Percentiles rank a stretch among this genome's conserved stretches.
These are phyloP conservation scores for Caenorhabditis zanzibari DNA, from an alignment of 2,888 invertebrate species.

Conservation along the genomic window DNA sequence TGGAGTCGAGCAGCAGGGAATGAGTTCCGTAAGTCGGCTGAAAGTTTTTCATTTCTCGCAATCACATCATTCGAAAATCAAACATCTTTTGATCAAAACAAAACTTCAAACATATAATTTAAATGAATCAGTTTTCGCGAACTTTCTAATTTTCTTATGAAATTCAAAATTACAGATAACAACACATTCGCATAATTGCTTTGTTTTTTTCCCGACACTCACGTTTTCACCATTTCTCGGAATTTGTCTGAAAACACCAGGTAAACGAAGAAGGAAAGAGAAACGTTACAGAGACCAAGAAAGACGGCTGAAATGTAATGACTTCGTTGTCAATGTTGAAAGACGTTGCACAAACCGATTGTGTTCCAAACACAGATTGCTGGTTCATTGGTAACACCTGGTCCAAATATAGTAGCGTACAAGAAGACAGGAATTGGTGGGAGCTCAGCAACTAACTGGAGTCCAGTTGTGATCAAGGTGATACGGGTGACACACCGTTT, in stretches of 20 bases:
- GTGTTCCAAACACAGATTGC: conserved; percentile 71
- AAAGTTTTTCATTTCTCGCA: background rate
- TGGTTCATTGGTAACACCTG: conserved; percentile 66
- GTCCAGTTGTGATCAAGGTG: conserved; percentile 80
- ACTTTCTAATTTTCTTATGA: background rate
- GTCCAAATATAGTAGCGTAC: conserved; percentile 75
- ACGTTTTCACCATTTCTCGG: conserved; percentile 78
- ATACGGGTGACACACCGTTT: conserved; percentile 82
- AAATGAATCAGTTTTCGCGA: background rate
- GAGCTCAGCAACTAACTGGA: conserved; percentile 78
- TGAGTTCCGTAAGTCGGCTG: conserved; percentile 53
- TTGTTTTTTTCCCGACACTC: conserved; percentile 23
- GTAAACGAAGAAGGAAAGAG: conserved; percentile 82
- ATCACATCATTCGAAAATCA: background rate
- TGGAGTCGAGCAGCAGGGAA: conserved; percentile 41
- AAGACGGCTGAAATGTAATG: conserved; percentile 72
- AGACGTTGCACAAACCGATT: conserved; percentile 59
- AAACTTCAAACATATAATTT: background rate
- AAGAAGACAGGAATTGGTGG: conserved; percentile 79
- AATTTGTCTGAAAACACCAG: conserved; percentile 79
- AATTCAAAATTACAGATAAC: conserved; percentile 21
- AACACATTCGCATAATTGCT: conserved; percentile 17
- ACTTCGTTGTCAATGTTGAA: no score
- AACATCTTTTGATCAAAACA: conserved; percentile 3
- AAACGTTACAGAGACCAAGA: conserved; percentile 81